Base-by-base conservation (phyloP, 2,797 vertebrate genomes). In the Phrynocephalus vlangalii region DNA sequence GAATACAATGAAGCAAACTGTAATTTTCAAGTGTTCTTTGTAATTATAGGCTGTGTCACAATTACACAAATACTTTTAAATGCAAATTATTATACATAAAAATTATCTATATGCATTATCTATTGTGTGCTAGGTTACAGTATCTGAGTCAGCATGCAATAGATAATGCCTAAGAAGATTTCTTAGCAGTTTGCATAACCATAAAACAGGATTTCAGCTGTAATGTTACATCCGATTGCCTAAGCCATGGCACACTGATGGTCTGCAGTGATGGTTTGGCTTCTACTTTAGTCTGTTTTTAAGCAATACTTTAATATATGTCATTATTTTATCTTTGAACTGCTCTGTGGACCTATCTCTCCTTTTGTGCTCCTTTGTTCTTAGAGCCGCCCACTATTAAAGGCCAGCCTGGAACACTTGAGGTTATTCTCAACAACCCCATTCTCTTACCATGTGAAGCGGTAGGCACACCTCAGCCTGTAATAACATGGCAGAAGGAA, bases 401-500 rank as follows among this genome's bases (percentile, higher is more conserved):
- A 85, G 91, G 95, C 72, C 98, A 99, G 91, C 97, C 97, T 0
- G 94, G 96, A 79, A 90, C 33, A 0, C 88, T 99, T 94, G 98
- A 99, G 1, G 98, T 99, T 92, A 98, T 98, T 48, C 92, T 99
- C 77, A 98, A 98, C 94, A 98, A 97, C 89, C 96, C 98, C n/a
- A 38, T 98, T 89, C 96, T 97, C 30, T 95, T 99, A 85, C 98
- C 98, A 0, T 99, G 99, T 94, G 97, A 96, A 75, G 98, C 98
- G 3, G 95, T 90, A 0, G 99, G 99, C 44, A 97, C 96, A 0
- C 99, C 99, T 75, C 96, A 78, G n/a, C 99, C 99, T 0, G 93
- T 98, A 78, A 97, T 99, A 88, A 97, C 96, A 0, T 99, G 99
- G 99, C 99, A 99, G 94, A 99, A 99, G 92, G 99, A 99, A 95